Base-by-base conservation (phyloP, 53 echinoderm and acorn worm genomes). In the Henricia sp. region DNA sequence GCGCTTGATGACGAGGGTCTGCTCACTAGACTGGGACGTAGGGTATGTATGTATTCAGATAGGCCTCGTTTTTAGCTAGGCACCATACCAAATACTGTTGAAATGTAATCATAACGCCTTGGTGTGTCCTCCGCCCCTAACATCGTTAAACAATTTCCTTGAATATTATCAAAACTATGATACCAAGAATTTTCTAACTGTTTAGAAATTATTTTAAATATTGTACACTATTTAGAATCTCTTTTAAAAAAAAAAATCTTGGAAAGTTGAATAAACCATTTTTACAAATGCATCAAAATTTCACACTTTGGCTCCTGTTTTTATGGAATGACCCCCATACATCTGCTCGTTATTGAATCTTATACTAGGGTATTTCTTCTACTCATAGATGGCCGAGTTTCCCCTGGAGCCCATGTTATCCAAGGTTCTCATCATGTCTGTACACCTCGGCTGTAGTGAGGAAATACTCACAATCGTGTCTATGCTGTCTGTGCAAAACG, bases 401-500 rank as follows among this genome's bases (percentile, higher is more conserved):
- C 99, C 99, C 13, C 43, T 99, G 35, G 99, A 99, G 72, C 99
- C 99, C 33, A 99, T 99, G 99, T 68, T 99, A 56, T 99, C 94
- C 84, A 99, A 99, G 56, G 94, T 94, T 9, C 85, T 99, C 10
- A 99, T 99, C 80, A 99, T 99, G 99, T 99, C 99, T 9, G 90
- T 90, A 21, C 94, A 95, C 64, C 89, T 99, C 12, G 99, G 92
- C 34, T 99, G 97, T 69, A 99, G 99, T 46, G 99, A 99, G 56
- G 97, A 99, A 75, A 92, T 92, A 19, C 91, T 99, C 6, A 99
- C 99, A 29, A 90, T 99, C 25, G 99, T 99, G 0, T 99, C 99
- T 50, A 99, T 99, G 99, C 91, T 99, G 51, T 99, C 99, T 69
- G 99, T 97, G 1, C 99, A 99, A 70, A 99, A 99, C 59, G 99